phyloP scores from a whole-genome alignment of 2,888 invertebrate species.

The Hyppa rectilinea region DNA sequence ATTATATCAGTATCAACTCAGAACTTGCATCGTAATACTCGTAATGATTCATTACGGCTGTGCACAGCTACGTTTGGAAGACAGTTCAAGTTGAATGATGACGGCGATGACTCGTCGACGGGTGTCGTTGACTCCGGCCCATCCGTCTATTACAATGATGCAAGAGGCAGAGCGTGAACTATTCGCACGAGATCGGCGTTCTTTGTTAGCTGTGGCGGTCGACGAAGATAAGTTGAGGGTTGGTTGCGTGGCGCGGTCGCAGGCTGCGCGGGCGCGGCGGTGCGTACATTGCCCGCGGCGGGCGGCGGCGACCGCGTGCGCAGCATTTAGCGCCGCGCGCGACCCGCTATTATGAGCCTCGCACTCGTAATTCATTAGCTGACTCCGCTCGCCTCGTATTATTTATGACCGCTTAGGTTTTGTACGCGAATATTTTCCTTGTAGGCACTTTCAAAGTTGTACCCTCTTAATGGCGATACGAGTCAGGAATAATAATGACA shows the following conservation, averaged over 20 bases:
- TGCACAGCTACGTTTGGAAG: slow-evolving; percentile 60
- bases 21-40: slow-evolving; percentile 64
- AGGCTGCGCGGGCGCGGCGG: slow-evolving; percentile 53
- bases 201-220: slow-evolving; percentile 66
- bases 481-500: slow-evolving; percentile 80
- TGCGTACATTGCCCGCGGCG: slow-evolving; percentile 73
- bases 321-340: slow-evolving; percentile 73
- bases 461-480: slow-evolving; percentile 76
- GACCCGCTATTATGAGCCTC: slow-evolving; percentile 80
- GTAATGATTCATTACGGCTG: slow-evolving; percentile 69
- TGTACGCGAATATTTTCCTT: slow-evolving; percentile 81
- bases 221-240: slow-evolving; percentile 54
- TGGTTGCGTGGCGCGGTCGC: slow-evolving; percentile 49
- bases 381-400: slow-evolving; percentile 83
- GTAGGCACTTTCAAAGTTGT: slow-evolving; percentile 78
- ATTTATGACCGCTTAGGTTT: slow-evolving; percentile 86
- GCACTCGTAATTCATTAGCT: slow-evolving; percentile 87
- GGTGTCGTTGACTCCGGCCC: slow-evolving; percentile 84
- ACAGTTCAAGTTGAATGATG: slow-evolving; percentile 78
- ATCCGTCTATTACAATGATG: slow-evolving; percentile 81
- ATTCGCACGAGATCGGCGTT: slow-evolving; percentile 79
- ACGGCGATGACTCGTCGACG: slow-evolving; percentile 78
- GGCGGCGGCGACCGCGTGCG: slow-evolving; percentile 61
- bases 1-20: slow-evolving; percentile 67
- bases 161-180: slow-evolving; percentile 82